phyloP scores from a whole-genome alignment of 1,140 invertebrate genomes.

The Leptonema lineaticorne region DNA sequence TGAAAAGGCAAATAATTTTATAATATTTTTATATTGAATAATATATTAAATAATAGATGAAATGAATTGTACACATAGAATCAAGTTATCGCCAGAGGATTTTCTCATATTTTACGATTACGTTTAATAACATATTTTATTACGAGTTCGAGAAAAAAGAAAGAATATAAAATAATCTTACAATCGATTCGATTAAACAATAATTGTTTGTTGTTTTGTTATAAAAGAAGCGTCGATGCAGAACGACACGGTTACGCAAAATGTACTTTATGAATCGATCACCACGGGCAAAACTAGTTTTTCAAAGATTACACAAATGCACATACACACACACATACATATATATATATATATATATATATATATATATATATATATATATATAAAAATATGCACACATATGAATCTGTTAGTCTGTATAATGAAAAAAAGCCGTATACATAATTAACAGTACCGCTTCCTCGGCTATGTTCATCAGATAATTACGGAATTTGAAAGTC shows the following conservation, averaged over 20 bases:
- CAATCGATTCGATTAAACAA: slow-evolving; percentile 7
- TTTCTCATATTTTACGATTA: too few species aligned
- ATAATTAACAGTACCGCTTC: slow-evolving; percentile 3
- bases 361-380: neutral
- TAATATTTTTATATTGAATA: too few species aligned
- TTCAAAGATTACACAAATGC: slow-evolving; percentile 18
- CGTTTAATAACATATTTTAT: too few species aligned
- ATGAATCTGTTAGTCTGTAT: too few species aligned
- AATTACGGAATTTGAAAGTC: slow-evolving; percentile 33
- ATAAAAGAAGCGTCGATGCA: slow-evolving; percentile 14
- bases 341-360: too few species aligned
- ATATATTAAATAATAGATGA: too few species aligned
- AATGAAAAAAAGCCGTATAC: neutral
- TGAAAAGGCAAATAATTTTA: too few species aligned
- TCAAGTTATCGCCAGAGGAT: too few species aligned
- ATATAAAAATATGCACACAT: neutral
- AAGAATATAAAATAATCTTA: too few species aligned
- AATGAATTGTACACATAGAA: too few species aligned
- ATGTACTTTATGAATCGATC: slow-evolving; percentile 15
- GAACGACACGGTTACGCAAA: slow-evolving; percentile 27
- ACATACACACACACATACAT: neutral
- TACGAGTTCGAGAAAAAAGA: too few species aligned
- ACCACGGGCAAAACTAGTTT: slow-evolving; percentile 18
- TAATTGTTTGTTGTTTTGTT: slow-evolving; percentile 3
- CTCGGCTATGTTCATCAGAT: slow-evolving; percentile 23